Percentiles rank a stretch among this genome's conserved stretches.
Conservation (phyloP, 2,797 vertebrate species). For the Cirrhinus mrigala region DNA sequence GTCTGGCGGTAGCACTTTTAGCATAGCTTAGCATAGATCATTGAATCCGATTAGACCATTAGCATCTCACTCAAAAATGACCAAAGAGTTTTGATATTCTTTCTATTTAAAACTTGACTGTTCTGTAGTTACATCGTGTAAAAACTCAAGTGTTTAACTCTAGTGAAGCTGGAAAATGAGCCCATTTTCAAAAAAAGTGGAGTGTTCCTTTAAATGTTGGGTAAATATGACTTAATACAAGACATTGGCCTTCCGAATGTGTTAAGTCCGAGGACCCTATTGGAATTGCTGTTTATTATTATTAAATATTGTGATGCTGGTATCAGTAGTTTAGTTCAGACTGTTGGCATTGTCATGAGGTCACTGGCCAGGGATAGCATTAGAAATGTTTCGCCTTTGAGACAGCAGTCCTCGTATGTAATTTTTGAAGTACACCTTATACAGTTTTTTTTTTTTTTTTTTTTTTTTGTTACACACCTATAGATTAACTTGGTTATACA, state of each 20-base stretch:
- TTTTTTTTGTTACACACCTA: no score
- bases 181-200: no score
- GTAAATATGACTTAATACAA: not conserved
- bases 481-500: not conserved
- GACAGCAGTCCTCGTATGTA: not conserved
- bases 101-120: no score
- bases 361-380: not conserved
- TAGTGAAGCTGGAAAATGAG: no score
- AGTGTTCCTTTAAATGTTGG: no score
- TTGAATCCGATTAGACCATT: no score
- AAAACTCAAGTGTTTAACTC: no score
- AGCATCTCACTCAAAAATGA: no score
- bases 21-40: no score
- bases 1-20: no score
- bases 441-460: not conserved
- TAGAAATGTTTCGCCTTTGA: not conserved
- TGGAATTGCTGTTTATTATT: not conserved
- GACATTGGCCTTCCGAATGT: not conserved
- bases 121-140: no score
- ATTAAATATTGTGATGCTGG: not conserved
- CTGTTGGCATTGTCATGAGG: not conserved
- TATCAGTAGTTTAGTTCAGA: not conserved
- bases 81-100: no score
- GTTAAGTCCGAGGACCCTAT: not conserved
- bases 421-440: not conserved